Conservation (phyloP, 2,797 vertebrate genomes). For the Leptoclinus maculatus region DNA sequence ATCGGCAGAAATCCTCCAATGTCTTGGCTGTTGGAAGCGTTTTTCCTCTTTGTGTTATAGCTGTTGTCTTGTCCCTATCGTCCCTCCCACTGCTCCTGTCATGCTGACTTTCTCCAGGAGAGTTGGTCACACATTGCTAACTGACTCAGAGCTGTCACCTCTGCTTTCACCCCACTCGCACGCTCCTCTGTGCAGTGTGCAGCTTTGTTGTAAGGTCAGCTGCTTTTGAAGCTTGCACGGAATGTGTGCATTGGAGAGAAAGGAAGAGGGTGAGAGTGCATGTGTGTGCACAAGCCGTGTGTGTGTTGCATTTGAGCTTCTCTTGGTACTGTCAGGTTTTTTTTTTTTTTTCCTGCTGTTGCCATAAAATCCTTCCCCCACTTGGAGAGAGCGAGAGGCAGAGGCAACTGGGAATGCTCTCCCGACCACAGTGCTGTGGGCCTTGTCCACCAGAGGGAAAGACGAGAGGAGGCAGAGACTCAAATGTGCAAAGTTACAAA, state of each 20-base stretch:
- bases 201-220: constrained; percentile 76
- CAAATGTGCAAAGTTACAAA: constrained; percentile 7
- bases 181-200: constrained; percentile 65
- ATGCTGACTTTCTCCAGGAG: constrained; percentile 55
- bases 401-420: constrained; percentile 43
- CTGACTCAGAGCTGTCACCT: constrained; percentile 73
- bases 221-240: constrained; percentile 67
- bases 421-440: constrained; percentile 31
- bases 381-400: constrained; percentile 25
- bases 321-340: constrained; percentile 54
- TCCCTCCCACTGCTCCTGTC: constrained; percentile 56
- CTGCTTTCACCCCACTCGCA: constrained; percentile 60
- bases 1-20: constrained; percentile 28
- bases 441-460: constrained; percentile 28
- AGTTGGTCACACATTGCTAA: constrained; percentile 68
- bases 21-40: constrained; percentile 21
- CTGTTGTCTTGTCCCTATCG: constrained; percentile 49
- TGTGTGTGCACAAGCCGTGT: constrained; percentile 55
- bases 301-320: constrained; percentile 57
- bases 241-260: constrained; percentile 65
- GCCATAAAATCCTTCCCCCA: constrained; percentile 46
- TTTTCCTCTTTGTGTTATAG: constrained; percentile 40
- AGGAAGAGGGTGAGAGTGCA: constrained; percentile 52
- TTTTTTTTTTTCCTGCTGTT: constrained; percentile 51
- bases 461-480: constrained; percentile 7